Percentiles rank a stretch among this genome's conserved stretches.
phyloP scores from a whole-genome alignment of 2,888 invertebrate species.

The Saturnia japonica region DNA sequence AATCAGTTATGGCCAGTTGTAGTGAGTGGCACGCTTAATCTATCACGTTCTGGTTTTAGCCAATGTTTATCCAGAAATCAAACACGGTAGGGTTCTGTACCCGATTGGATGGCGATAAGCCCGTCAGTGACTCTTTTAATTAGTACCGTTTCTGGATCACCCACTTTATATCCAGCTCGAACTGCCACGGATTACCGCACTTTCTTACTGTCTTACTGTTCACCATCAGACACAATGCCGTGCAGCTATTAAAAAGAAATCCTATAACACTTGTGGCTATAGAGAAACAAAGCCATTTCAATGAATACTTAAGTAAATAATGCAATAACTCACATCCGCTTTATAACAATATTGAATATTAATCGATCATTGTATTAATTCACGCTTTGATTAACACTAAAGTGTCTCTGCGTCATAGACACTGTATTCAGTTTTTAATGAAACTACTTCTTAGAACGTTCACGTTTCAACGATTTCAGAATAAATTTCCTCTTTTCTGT shows the following conservation, averaged over 20 bases:
- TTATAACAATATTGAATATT: conserved; percentile 8
- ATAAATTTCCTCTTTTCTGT: not conserved
- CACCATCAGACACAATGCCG: not conserved
- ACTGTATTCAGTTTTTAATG: not conserved
- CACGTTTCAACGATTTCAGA: not conserved
- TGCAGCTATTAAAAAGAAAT: not conserved
- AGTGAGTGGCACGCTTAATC: too few relatives aligned
- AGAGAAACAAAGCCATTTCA: not conserved
- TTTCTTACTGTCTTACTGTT: too few relatives aligned
- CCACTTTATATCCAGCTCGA: too few relatives aligned
- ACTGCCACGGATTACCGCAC: too few relatives aligned
- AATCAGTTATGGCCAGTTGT: too few relatives aligned
- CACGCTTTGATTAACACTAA: not conserved
- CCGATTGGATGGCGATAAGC: too few relatives aligned
- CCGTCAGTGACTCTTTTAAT: too few relatives aligned
- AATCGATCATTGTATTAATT: not conserved
- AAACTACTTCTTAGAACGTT: not conserved
- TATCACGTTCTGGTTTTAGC: too few relatives aligned
- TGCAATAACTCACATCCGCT: conserved; percentile 9
- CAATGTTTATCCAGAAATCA: too few relatives aligned
- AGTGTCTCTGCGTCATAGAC: not conserved
- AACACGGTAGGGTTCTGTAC: too few relatives aligned
- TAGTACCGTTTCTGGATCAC: too few relatives aligned
- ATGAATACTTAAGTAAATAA: not conserved
- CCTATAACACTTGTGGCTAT: not conserved